A percentile compares a stretch with the other conserved stretches of the same genome.
Conservation (phyloP, 2,113 vertebrate species). For the Salvelinus alpinus region DNA sequence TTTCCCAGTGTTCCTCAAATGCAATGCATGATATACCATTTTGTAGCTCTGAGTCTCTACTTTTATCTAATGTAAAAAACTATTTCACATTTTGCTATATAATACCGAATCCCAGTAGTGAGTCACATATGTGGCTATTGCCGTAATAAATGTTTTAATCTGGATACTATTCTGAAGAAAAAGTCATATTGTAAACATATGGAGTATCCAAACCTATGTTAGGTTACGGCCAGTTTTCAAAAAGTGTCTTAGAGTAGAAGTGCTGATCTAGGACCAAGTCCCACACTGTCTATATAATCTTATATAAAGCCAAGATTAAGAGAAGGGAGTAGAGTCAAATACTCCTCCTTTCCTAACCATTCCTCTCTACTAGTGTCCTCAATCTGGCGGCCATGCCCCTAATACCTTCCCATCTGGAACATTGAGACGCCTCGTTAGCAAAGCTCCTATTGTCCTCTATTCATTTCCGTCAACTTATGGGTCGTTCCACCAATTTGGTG, state of each 20-base stretch:
- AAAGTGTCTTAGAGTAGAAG: too few relatives aligned
- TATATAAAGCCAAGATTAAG: not conserved
- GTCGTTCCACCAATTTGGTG: too few relatives aligned
- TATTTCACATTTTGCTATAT: too few relatives aligned
- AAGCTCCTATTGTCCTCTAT: constrained; percentile 28
- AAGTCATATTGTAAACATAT: not conserved
- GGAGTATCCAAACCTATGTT: too few relatives aligned
- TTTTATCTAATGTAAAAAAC: too few relatives aligned
- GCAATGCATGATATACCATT: too few relatives aligned
- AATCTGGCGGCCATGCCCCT: constrained; percentile 57
- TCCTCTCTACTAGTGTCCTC: constrained; percentile 50
- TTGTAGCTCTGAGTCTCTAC: too few relatives aligned
- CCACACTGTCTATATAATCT: too few relatives aligned
- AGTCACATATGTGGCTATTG: not conserved
- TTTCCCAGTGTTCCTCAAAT: too few relatives aligned
- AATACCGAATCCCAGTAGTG: too few relatives aligned
- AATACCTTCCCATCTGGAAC: constrained; percentile 63
- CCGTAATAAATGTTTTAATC: not conserved
- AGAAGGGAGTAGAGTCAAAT: constrained; percentile 6
- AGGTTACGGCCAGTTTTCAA: too few relatives aligned
- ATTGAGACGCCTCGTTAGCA: constrained; percentile 48
- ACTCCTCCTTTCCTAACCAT: constrained; percentile 37
- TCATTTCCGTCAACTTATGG: not conserved
- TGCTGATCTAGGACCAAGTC: too few relatives aligned
- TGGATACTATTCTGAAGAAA: not conserved